Base-by-base conservation (phyloP, 2,797 vertebrate species). In the Hippocampus kuda region DNA sequence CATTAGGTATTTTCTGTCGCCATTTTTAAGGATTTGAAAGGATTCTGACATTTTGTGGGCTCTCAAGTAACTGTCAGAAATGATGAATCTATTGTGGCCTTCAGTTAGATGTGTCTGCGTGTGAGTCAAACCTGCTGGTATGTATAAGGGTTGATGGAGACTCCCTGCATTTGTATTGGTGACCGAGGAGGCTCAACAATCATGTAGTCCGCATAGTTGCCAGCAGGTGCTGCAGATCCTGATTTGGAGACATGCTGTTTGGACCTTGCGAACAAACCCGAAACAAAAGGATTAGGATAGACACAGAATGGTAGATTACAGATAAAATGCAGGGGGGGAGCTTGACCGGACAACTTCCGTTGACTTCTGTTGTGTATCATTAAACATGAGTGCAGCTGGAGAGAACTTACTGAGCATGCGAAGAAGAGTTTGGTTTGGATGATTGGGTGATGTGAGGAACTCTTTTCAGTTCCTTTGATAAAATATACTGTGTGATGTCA, bases 401-500 rank as follows among this genome's bases (percentile, higher is more conserved):
- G 64, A 44, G 1, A 2, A 74, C 89, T 89, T 71, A 90, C 90
- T 85, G 87, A 56, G 78, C 72, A 38, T 48, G 24, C 6, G 83
- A 80, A n/a, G 81, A 79, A 18, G 83, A 64, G 76, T 73, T 83
- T 4, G 83, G 80, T 44, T 86, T 89, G 0, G 70, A 56, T 5
- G 81, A 59, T 3, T 77, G 70, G 5, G 75, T 84, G 53, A 91
- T 89, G 61, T 93, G 93, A 11, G 96, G 96, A 70, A 98, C 93
- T 70, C 92, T 92, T 61, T 93, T 94, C 90, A 99, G 93, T 90
- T 98, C 96, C 88, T 94, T 95, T 2, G 95, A 93, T 83, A 99
- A 93, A 81, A 98, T 93, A 62, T 93, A 93, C 77, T 98, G 97
- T 1, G 97, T 98, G 84, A 98, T 90, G 80, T 94, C 93, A 71